A percentile compares a stretch with the other conserved stretches of the same genome.
phyloP scores from a whole-genome alignment of 2,113 vertebrate genomes.

The Aegotheles bennettii region DNA sequence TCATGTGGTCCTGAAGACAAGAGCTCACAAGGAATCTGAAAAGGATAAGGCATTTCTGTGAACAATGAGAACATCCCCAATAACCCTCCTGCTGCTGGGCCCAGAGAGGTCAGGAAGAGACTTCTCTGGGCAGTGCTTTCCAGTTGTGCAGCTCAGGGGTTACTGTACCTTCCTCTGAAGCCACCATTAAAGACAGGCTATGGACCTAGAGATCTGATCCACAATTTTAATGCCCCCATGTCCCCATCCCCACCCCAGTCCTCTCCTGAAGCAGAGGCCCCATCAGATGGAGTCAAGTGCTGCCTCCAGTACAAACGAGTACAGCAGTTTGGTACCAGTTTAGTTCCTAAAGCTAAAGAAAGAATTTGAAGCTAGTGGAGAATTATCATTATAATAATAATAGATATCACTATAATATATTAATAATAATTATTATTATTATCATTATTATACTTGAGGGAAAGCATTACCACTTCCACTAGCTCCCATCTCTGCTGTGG shows the following conservation, averaged over 20 bases:
- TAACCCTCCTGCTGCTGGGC: background rate
- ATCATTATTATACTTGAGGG: fast-evolving
- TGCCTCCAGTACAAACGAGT: background rate
- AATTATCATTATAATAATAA: background rate
- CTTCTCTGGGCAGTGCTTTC: background rate
- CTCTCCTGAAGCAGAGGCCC: background rate
- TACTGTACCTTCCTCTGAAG: background rate
- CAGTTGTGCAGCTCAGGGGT: background rate
- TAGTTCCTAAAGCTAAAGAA: background rate
- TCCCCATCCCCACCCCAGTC: too few species aligned
- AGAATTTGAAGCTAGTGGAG: background rate
- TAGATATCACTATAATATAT: background rate
- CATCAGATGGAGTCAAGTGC: background rate
- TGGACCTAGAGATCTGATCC: background rate
- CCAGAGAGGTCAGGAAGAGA: background rate
- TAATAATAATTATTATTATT: background rate
- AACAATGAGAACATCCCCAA: background rate
- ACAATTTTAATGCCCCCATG: background rate
- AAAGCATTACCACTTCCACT: background rate
- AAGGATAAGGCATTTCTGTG: background rate
- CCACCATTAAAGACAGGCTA: background rate
- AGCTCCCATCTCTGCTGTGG: background rate
- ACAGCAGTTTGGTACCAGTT: background rate
- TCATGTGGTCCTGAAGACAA: background rate
- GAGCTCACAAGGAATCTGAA: background rate